Percentiles rank a stretch among this genome's conserved stretches.
Evolutionary conservation across 2,797 vertebrate species (phyloP).

Genomic region (Gallinago nigripennis): DNA sequence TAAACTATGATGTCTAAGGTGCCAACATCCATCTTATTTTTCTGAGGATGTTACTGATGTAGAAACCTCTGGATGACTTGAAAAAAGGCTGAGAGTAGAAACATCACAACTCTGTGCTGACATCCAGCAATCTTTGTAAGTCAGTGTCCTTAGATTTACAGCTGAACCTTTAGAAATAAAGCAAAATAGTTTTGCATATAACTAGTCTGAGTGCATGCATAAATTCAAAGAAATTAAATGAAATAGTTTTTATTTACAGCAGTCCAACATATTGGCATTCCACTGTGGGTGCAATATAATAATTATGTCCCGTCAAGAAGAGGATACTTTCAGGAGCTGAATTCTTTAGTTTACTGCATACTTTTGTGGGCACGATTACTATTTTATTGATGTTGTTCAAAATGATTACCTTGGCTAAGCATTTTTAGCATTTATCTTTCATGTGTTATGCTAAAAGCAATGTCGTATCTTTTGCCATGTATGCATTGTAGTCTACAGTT

Average conservation of each 20-base stretch:
- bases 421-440: neutral
- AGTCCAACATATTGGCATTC: neutral
- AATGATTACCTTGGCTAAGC: neutral
- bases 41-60: neutral
- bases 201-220: neutral
- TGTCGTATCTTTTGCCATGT: neutral
- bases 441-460: neutral
- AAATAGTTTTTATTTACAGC: neutral
- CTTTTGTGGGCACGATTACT: neutral
- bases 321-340: neutral
- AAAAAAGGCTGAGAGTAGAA: neutral
- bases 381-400: neutral
- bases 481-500: neutral
- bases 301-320: neutral
- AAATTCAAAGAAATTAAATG: neutral
- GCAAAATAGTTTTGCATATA: neutral
- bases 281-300: neutral
- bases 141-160: neutral
- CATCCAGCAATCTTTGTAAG: neutral
- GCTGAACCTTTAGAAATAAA: neutral
- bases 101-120: neutral
- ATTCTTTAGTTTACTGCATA: neutral
- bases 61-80: neutral
- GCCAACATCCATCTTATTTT: neutral
- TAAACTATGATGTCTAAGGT: neutral